Base-by-base conservation (phyloP, 1,140 invertebrate species). In the Brachionus asplanchnoidis region DNA sequence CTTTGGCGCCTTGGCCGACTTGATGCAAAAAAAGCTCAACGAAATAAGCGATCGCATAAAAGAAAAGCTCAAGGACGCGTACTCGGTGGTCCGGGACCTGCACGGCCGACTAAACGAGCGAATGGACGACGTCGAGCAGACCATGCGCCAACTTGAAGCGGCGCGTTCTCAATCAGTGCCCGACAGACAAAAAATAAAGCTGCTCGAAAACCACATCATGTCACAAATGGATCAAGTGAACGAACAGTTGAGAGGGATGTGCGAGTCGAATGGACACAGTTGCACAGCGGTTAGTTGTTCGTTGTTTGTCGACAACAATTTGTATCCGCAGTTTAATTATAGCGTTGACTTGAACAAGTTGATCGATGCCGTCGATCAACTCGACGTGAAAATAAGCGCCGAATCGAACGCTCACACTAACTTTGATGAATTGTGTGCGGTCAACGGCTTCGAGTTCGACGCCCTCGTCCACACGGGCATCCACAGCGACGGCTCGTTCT, bases 61-160 rank as follows among this genome's bases (percentile, higher is more conserved):
- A 82, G 79, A 82, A 17, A 82, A 82, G 53, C 53, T 82, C 9
- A 82, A 82, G 14, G 79, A 82, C 53, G 79, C 79, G 3, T 82
- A 82, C 14, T 65, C 53, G 40, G 79, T 82, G 0, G 79, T 82
- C 2, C 0, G 79, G 42, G 79, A 82, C 32, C 0, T 82, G 12
- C 79, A 82, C 1, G 26, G 3, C 3, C 60, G 65, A 20, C 23
- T 82, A 44, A 65, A 65, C 17, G 79, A 60, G 53, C 20, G n/a
- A 42, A 68, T 82, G 40, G 60, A 65, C 7, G 28, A 0, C 14
- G 14, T 68, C 11, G 53, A 68, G 9, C 8, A 7, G 9, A 60
- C 3, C 11, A 20, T 82, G 12, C 28, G 32, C 17, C 1, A 66
- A 26, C 36, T 82, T 8, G 65, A 82, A 14, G 0, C 0, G 1